phyloP scores from a whole-genome alignment of 2,888 invertebrate species.

The Willowsia nigromaculata region DNA sequence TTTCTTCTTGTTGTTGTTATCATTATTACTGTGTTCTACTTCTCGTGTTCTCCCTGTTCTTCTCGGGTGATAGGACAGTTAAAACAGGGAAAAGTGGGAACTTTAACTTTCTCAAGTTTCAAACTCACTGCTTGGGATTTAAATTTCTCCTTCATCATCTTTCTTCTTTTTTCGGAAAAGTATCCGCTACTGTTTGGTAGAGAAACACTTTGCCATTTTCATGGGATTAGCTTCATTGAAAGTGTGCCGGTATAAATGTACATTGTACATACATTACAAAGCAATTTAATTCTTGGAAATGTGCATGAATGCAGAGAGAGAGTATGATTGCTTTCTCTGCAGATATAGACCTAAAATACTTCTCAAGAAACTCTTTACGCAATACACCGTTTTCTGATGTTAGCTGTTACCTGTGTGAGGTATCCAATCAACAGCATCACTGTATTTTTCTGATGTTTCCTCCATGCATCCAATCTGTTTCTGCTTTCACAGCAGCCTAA shows the following conservation, averaged over 20 bases:
- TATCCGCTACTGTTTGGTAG: not conserved
- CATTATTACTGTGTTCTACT: not conserved
- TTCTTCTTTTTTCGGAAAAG: not conserved
- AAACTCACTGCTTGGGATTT: slow-evolving; percentile 25
- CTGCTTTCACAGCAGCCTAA: too few relatives aligned
- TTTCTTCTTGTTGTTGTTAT: not conserved
- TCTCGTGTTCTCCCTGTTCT: not conserved
- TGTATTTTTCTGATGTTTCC: not conserved
- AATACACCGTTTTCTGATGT: too few relatives aligned
- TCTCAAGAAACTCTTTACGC: too few relatives aligned
- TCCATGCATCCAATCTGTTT: too few relatives aligned
- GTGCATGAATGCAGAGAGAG: too few relatives aligned
- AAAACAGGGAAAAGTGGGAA: slow-evolving; percentile 14
- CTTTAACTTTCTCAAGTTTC: slow-evolving; percentile 49
- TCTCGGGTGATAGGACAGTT: not conserved
- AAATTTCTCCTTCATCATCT: not conserved
- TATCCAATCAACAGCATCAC: too few relatives aligned
- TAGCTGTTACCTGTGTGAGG: too few relatives aligned
- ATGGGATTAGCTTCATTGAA: not conserved
- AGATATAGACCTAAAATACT: too few relatives aligned
- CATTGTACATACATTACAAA: not conserved
- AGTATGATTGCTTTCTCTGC: too few relatives aligned
- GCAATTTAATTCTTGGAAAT: not conserved
- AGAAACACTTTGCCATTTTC: not conserved
- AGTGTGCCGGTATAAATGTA: not conserved